Percentiles rank a stretch among this genome's conserved stretches.
phyloP scores from a whole-genome alignment of 2,797 vertebrate species.

The Galago senegalensis region DNA sequence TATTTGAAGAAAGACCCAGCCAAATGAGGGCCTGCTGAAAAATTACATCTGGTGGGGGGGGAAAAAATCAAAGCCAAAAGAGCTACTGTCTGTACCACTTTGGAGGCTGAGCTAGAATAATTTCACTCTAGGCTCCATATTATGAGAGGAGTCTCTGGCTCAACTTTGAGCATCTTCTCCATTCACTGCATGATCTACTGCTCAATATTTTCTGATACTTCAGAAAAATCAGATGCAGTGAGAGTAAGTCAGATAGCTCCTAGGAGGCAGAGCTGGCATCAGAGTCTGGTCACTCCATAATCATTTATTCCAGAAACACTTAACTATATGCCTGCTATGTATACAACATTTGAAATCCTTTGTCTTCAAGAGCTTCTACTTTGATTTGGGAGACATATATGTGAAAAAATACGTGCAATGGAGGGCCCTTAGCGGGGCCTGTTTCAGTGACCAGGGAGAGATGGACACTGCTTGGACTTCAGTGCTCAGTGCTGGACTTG shows the following conservation, averaged over 20 bases:
- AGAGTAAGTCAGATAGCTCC: neutral
- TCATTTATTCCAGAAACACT: neutral
- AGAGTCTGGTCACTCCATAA: neutral
- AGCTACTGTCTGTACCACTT: neutral
- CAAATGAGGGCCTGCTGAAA: constrained; percentile 17
- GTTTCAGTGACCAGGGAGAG: neutral
- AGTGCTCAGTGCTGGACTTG: accelerated
- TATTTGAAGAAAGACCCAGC: neutral
- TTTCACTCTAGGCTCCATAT: neutral
- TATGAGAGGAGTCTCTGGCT: neutral
- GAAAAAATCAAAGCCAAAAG: neutral
- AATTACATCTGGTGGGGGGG: neutral
- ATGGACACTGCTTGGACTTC: neutral
- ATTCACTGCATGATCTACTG: neutral
- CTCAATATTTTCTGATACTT: neutral
- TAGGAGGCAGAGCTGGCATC: neutral
- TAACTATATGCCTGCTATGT: neutral
- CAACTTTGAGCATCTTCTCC: neutral
- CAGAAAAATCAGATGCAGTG: neutral
- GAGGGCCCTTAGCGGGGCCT: neutral
- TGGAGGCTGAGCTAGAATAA: neutral
- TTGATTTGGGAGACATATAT: neutral
- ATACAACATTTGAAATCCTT: neutral
- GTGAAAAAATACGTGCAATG: accelerated
- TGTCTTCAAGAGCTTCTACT: neutral